A percentile compares a stretch with the other conserved stretches of the same genome.
These are phyloP conservation scores for Pangasius djambal DNA, from an alignment of 2,797 vertebrate species.

Conservation along the genomic window DNA sequence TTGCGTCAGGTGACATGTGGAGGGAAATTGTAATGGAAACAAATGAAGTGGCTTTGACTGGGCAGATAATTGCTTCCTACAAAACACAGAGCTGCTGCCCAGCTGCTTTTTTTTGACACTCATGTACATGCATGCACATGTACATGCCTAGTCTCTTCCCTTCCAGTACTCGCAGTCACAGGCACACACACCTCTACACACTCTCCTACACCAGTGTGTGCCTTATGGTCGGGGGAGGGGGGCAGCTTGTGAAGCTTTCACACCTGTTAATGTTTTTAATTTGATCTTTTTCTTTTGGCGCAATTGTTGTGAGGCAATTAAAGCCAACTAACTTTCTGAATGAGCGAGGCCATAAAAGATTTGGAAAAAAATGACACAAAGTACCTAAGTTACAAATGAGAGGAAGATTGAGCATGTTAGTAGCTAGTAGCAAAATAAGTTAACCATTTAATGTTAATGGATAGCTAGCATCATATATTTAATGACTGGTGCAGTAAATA, in stretches of 20 bases:
- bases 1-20: slow-evolving; percentile 51
- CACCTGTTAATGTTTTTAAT: not conserved
- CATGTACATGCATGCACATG: not conserved
- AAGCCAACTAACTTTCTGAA: not conserved
- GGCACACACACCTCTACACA: not conserved
- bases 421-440: not conserved
- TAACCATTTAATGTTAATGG: not conserved
- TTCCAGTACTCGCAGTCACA: not conserved
- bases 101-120: slow-evolving; percentile 28
- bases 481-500: not conserved
- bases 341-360: not conserved
- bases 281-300: not conserved
- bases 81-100: slow-evolving; percentile 48
- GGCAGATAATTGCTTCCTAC: slow-evolving; percentile 61
- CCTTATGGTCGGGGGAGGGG: not conserved
- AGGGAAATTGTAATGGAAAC: slow-evolving; percentile 54
- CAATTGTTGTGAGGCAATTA: not conserved
- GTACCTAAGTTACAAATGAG: not conserved
- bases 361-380: not conserved
- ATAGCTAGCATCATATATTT: not conserved
- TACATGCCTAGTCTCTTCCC: not conserved
- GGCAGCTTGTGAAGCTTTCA: not conserved
- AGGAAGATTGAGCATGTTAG: not conserved
- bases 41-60: slow-evolving; percentile 57
- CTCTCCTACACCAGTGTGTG: not conserved